These are phyloP conservation scores for Cyprinodon tularosa DNA, from an alignment of 2,113 vertebrate genomes.

Conservation along the genomic window DNA sequence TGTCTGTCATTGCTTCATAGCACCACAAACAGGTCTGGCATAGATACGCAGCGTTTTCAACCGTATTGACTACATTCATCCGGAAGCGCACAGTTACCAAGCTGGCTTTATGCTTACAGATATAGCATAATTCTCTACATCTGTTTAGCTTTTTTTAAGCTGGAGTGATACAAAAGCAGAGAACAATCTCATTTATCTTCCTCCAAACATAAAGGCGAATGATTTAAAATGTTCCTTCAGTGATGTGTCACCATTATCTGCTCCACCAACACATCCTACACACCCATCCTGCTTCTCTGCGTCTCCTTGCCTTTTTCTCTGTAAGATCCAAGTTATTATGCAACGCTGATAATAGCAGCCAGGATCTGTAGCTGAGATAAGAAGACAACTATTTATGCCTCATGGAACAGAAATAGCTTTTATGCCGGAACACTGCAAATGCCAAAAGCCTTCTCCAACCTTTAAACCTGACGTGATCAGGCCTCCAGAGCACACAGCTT, in stretches of 20 bases:
- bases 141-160: constrained; percentile 7
- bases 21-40: too few species aligned
- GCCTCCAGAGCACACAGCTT: constrained; percentile 20
- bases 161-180: constrained; percentile 3
- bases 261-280: constrained; percentile 60
- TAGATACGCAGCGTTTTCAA: too few species aligned
- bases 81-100: too few species aligned
- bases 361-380: constrained; percentile 34
- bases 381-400: constrained; percentile 45
- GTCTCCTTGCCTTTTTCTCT: constrained; percentile 42
- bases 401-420: constrained; percentile 54
- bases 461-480: constrained; percentile 4
- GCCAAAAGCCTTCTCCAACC: constrained; percentile 37
- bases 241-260: constrained; percentile 48
- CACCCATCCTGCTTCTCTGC: constrained; percentile 17
- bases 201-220: constrained; percentile 32
- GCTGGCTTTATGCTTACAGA: too few species aligned
- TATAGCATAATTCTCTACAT: neutral
- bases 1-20: too few species aligned
- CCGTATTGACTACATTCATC: too few species aligned
- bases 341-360: constrained; percentile 44
- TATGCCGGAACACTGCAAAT: constrained; percentile 29
- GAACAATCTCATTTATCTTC: constrained; percentile 36
- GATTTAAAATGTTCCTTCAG: constrained; percentile 62
- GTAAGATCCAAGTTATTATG: constrained; percentile 52